phyloP scores from a whole-genome alignment of 92 coral and sea anemone species.

The Epizoanthus stellaris region DNA sequence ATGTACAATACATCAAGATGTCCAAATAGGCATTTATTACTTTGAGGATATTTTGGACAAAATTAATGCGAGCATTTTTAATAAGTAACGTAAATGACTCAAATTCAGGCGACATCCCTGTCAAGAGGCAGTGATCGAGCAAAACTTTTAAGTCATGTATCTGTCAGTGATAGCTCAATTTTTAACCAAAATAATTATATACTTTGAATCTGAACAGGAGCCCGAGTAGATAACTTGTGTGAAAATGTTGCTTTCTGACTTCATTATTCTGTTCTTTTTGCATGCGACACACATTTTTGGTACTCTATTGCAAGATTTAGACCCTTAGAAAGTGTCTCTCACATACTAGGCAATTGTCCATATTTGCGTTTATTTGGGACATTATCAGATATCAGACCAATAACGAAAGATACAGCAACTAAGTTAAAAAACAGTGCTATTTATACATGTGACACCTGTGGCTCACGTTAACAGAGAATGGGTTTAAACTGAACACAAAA shows the following conservation, averaged over 20 bases:
- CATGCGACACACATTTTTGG: no score
- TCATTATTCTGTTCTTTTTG: no score
- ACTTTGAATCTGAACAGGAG: slow-evolving; percentile 11
- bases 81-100: no score
- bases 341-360: not conserved
- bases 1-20: no score
- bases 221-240: not conserved
- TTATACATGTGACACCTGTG: not conserved
- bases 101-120: not conserved
- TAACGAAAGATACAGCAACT: not conserved
- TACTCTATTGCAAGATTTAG: no score
- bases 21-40: no score
- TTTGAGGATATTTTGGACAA: no score
- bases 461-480: slow-evolving; percentile 25
- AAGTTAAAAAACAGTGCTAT: no score
- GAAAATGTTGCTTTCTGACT: not conserved
- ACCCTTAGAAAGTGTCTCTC: not conserved
- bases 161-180: not conserved
- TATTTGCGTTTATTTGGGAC: not conserved
- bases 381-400: slow-evolving; percentile 5
- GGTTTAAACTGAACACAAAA: no score
- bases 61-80: not conserved
- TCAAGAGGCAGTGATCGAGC: slow-evolving; percentile 10
- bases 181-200: slow-evolving; percentile 7
- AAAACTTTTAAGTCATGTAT: slow-evolving; percentile 12